Percentiles rank a stretch among this genome's conserved stretches.
These are phyloP conservation scores for Hestina assimilis DNA, from an alignment of 1,140 invertebrate species.

Conservation along the genomic window DNA sequence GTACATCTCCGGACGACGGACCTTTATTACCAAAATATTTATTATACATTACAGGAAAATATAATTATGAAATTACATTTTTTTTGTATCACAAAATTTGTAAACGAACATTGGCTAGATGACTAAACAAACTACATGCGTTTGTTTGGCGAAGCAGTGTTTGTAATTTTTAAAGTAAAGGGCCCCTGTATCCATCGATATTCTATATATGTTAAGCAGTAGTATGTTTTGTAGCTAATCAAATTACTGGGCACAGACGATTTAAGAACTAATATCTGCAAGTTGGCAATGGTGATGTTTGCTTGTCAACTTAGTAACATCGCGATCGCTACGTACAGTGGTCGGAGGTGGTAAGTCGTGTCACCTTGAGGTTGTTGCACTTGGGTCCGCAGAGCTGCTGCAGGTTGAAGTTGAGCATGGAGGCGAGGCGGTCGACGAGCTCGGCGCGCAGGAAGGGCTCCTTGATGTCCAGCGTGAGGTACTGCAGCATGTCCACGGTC, in stretches of 20 bases:
- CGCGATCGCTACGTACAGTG: too few relatives aligned
- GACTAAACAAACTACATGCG: too few relatives aligned
- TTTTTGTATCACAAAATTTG: not conserved
- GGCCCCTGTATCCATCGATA: too few relatives aligned
- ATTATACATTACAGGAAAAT: not conserved
- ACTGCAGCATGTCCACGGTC: conserved; percentile 99
- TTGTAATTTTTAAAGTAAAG: too few relatives aligned
- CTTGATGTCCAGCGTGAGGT: conserved; percentile 95
- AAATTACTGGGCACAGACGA: too few relatives aligned
- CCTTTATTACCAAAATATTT: conserved; percentile 36
- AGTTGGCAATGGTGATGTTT: too few relatives aligned
- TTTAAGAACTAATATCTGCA: too few relatives aligned
- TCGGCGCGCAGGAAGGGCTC: conserved; percentile 96
- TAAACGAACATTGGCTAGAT: too few relatives aligned
- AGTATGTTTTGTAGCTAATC: too few relatives aligned
- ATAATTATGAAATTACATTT: not conserved
- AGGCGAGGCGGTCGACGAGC: conserved; percentile 94
- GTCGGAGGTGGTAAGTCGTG: too few relatives aligned
- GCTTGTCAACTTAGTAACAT: too few relatives aligned
- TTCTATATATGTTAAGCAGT: not conserved
- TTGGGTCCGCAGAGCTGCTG: conserved; percentile 98
- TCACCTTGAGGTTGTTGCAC: conserved; percentile 96
- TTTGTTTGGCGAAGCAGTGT: too few relatives aligned
- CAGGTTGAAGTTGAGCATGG: conserved; percentile 99
- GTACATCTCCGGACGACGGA: conserved; percentile 96